Evolutionary conservation across 2,888 invertebrate species (phyloP).

Genomic region (Scaptomyza tumidula): DNA sequence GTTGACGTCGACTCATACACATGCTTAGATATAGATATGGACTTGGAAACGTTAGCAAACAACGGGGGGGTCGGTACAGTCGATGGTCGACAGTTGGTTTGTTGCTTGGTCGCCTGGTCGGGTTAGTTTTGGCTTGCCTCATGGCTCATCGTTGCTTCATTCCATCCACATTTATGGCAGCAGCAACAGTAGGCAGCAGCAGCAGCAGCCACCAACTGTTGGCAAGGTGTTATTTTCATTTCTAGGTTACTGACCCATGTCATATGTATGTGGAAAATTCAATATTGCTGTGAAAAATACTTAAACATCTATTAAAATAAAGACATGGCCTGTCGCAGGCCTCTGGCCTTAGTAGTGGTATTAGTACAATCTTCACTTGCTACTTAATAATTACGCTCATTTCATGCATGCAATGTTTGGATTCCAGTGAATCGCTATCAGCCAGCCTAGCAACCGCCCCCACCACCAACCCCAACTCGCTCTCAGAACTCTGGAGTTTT

Average conservation of each 20-base stretch:
- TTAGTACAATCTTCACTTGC: conserved; percentile 48
- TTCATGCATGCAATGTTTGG: conserved; percentile 79
- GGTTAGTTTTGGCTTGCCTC: conserved; percentile 49
- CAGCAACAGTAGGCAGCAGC: conserved; percentile 57
- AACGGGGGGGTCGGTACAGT: conserved; percentile 59
- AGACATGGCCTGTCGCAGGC: conserved; percentile 48
- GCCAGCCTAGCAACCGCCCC: conserved; percentile 19
- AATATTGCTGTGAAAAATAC: conserved; percentile 79
- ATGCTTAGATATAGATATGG: conserved; percentile 75
- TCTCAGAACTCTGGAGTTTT: conserved; percentile 7
- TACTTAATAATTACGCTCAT: conserved; percentile 80
- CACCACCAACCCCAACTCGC: conserved; percentile 41
- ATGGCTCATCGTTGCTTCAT: conserved; percentile 59
- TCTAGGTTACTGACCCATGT: conserved; percentile 81
- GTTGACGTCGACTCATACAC: conserved; percentile 60
- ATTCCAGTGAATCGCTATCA: conserved; percentile 67
- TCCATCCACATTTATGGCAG: conserved; percentile 74
- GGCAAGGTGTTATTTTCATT: conserved; percentile 78
- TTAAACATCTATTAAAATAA: conserved; percentile 75
- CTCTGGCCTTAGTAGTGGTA: conserved; percentile 26
- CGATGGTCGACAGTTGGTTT: conserved; percentile 40
- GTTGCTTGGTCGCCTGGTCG: conserved; percentile 51
- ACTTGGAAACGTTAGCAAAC: conserved; percentile 68
- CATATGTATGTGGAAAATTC: conserved; percentile 80
- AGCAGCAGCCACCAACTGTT: conserved; percentile 54